Evolutionary conservation across 2,113 vertebrate genomes (phyloP).

Genomic region (Parus major): DNA sequence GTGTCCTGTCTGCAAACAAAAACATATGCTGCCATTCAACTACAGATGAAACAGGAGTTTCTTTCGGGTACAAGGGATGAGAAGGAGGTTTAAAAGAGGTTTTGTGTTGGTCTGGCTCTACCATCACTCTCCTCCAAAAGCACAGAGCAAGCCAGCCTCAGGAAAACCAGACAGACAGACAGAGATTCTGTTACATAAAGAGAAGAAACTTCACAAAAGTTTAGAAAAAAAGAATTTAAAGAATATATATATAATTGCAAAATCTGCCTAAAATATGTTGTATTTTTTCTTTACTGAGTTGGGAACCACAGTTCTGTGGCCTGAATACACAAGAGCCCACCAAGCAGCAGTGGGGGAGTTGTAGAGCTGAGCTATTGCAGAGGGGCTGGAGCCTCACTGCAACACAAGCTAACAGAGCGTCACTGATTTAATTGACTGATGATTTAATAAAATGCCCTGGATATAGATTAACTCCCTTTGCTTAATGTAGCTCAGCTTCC

Average conservation of each 20-base stretch:
- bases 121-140: accelerated
- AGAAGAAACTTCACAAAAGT: not conserved
- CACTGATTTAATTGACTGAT: constrained; percentile 48
- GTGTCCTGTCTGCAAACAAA: constrained; percentile 63
- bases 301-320: not conserved
- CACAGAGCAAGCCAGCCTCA: accelerated
- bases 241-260: not conserved
- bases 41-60: not conserved
- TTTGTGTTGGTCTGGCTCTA: not conserved
- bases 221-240: not conserved
- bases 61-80: not conserved
- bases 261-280: not conserved
- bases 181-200: not conserved
- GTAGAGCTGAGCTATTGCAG: not conserved
- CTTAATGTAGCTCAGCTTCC: constrained; percentile 35
- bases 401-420: not conserved
- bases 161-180: not conserved
- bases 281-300: accelerated
- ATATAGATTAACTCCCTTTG: constrained; percentile 26
- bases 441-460: constrained; percentile 61
- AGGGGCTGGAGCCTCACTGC: not conserved
- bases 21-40: not conserved
- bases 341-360: not conserved
- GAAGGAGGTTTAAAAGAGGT: not conserved
- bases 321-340: not conserved